Evolutionary conservation across 2,888 invertebrate genomes (phyloP).

Genomic region (Acanthosepion lycidas): DNA sequence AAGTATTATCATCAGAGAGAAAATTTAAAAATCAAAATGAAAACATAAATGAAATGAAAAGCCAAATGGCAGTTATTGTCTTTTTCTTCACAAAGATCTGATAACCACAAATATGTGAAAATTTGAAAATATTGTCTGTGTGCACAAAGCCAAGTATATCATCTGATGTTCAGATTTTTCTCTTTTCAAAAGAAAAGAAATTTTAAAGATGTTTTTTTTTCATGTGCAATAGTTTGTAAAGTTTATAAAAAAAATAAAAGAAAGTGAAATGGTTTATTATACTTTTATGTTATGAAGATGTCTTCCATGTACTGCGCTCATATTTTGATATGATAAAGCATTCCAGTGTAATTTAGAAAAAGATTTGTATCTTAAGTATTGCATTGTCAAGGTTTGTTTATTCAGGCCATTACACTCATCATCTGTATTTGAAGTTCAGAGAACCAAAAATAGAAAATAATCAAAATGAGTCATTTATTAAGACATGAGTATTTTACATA

Average conservation of each 20-base stretch:
- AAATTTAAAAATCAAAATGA: too few species aligned
- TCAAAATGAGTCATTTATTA: too few species aligned
- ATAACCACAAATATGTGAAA: neutral
- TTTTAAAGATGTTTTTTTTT: neutral
- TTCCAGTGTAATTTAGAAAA: neutral
- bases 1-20: too few species aligned
- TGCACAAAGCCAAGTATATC: neutral
- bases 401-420: neutral
- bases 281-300: neutral
- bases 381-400: neutral
- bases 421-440: neutral
- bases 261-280: neutral
- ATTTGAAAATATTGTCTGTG: neutral
- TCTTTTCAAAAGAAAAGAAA: too few species aligned
- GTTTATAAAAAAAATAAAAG: neutral
- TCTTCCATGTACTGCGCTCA: neutral
- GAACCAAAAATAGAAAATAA: too few species aligned
- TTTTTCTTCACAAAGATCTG: neutral
- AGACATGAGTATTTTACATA: too few species aligned
- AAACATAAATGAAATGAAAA: too few species aligned
- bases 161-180: neutral
- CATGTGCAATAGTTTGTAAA: neutral
- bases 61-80: neutral
- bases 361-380: neutral
- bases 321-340: neutral